Conservation (phyloP, 1,140 invertebrate genomes). For the Brachionus plicatilis region DNA sequence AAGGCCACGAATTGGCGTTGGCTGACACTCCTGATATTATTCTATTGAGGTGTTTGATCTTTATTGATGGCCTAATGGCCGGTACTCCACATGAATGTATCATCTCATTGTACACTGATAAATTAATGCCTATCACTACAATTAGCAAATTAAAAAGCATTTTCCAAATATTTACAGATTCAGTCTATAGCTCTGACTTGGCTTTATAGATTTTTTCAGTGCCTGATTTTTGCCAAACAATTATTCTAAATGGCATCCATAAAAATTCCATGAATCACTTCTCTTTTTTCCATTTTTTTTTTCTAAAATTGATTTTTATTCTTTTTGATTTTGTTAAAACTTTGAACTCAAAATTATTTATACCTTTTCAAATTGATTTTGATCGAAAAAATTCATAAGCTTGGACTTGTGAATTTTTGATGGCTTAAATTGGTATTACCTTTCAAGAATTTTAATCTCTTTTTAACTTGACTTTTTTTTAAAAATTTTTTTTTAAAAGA, state of each 20-base stretch:
- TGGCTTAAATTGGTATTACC: no score
- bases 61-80: background rate
- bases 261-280: background rate
- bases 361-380: no score
- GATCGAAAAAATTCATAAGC: no score
- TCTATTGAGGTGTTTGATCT: background rate
- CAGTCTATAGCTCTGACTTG: background rate
- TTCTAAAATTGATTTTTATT: background rate
- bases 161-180: background rate
- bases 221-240: background rate
- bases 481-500: no score
- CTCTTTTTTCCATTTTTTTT: background rate
- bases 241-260: background rate
- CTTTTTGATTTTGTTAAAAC: no score
- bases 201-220: background rate
- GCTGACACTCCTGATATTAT: background rate
- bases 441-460: no score
- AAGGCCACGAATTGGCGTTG: constrained; percentile 16
- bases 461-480: no score
- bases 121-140: background rate
- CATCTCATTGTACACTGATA: background rate
- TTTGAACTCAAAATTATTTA: no score
- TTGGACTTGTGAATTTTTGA: no score
- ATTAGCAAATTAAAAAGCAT: background rate
- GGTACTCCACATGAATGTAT: background rate